Evolutionary conservation across 2,113 vertebrate genomes (phyloP).

Genomic region (Mus musculus): DNA sequence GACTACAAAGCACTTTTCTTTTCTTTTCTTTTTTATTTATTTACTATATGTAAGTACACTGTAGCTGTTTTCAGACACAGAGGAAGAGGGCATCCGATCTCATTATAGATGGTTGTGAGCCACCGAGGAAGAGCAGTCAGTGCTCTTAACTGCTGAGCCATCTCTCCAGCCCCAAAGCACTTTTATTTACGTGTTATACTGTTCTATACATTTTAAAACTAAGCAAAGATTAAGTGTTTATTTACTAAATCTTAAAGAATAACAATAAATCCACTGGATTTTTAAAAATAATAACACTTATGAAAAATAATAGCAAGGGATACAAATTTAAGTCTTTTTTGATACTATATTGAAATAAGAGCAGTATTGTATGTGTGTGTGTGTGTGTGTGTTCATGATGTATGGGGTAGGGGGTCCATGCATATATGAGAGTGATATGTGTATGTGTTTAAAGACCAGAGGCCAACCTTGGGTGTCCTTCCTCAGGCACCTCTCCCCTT

Average conservation of each 20-base stretch:
- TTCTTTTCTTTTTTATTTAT: too few species aligned
- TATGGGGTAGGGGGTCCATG: background rate
- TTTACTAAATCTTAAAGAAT: slow-evolving; percentile 22
- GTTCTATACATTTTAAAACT: slow-evolving; percentile 22
- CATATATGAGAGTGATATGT: background rate
- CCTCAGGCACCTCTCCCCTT: background rate
- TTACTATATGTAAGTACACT: too few species aligned
- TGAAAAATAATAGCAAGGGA: slow-evolving; percentile 30
- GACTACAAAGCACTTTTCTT: slow-evolving; percentile 32
- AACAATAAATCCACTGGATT: slow-evolving; percentile 13
- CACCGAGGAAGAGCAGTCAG: too few species aligned
- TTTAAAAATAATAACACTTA: background rate
- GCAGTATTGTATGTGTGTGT: background rate
- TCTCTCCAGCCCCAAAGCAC: background rate
- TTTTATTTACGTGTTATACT: slow-evolving; percentile 21
- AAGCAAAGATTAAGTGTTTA: background rate
- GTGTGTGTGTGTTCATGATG: background rate
- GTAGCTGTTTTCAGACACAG: too few species aligned
- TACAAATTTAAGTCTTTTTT: background rate
- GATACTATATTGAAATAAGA: background rate
- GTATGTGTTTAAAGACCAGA: background rate
- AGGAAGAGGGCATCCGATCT: too few species aligned
- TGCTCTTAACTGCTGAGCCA: too few species aligned
- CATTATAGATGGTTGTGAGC: too few species aligned
- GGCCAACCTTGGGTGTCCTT: background rate